Evolutionary conservation across 1,140 invertebrate genomes (phyloP).

Genomic region (Tenebrio molitor): DNA sequence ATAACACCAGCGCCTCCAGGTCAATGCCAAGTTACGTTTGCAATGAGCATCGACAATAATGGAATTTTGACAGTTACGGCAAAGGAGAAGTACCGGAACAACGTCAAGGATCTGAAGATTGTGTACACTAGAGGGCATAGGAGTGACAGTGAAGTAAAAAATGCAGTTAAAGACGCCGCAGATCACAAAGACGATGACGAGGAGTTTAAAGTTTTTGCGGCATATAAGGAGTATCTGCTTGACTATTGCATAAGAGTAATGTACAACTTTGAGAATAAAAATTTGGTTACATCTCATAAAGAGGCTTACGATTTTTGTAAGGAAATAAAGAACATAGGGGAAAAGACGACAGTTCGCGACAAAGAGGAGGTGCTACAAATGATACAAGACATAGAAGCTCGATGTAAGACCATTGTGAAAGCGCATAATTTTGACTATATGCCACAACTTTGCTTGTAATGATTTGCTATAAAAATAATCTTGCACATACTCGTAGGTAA

Average conservation of each 20-base stretch:
- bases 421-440: too few relatives aligned
- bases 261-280: background rate
- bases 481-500: too few relatives aligned
- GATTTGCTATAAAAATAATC: too few relatives aligned
- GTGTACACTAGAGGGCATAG: background rate
- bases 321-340: background rate
- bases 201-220: background rate
- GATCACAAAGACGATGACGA: conserved; percentile 3
- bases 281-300: background rate
- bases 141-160: conserved; percentile 14
- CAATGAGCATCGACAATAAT: conserved; percentile 46
- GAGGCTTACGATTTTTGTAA: background rate
- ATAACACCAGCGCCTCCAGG: conserved; percentile 43
- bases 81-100: conserved; percentile 9
- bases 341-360: too few relatives aligned
- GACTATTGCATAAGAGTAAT: background rate
- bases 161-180: background rate
- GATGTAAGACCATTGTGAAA: too few relatives aligned
- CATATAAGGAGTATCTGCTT: background rate
- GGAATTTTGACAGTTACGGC: conserved; percentile 51
- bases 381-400: too few relatives aligned
- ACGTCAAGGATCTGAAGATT: conserved; percentile 14
- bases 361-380: too few relatives aligned
- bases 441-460: too few relatives aligned
- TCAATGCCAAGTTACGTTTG: conserved; percentile 19